Base-by-base conservation (phyloP, 2,888 invertebrate species). In the Gibbula magus region DNA sequence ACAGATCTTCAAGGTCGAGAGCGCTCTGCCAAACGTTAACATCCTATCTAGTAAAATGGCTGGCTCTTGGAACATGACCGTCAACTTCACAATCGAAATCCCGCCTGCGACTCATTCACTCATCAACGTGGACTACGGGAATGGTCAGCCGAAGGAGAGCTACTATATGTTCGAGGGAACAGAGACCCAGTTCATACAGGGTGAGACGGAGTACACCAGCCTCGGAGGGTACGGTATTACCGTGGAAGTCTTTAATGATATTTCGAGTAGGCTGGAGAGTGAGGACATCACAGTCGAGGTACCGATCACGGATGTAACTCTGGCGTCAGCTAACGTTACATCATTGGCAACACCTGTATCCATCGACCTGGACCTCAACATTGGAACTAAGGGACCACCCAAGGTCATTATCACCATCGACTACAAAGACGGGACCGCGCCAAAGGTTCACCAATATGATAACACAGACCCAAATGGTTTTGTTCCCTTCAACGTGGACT, bases 281-380 rank as follows among this genome's bases (percentile, higher is more conserved):
- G 67, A 86, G 70, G 83, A 88, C 5, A 85, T 92, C 4, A 89
- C 91, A 0, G 89, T 92, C 3, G 91, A 92, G 78, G 88, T 91
- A n/a, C 89, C 89, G 0, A 81, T 92, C n/a, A 81, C 53, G 8
- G 81, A 79, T 8, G 86, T 89, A 0, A 45, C 61, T 10, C 82
- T 88, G 1, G 74, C 52, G 22, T 84, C 88, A 0, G 75, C 61
- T 20, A 88, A 91, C 78, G 85, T 89, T 25, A 89, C 88, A 0
- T 82, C 87, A 22, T 86, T 90, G 45, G 83, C 85, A 7, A 75
- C 82, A 2, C 85, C 88, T 0, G 88, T 90, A 0, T 39, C 51
- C 10, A 85, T 92, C 51, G 78, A 81, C 0, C 84, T 92, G 5
- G 84, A 86, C 20, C 79, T 91, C 3, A 91, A 92, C 83, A 80